Evolutionary conservation across 1,140 invertebrate species (phyloP).

Genomic region (Arctopsyche grandis): DNA sequence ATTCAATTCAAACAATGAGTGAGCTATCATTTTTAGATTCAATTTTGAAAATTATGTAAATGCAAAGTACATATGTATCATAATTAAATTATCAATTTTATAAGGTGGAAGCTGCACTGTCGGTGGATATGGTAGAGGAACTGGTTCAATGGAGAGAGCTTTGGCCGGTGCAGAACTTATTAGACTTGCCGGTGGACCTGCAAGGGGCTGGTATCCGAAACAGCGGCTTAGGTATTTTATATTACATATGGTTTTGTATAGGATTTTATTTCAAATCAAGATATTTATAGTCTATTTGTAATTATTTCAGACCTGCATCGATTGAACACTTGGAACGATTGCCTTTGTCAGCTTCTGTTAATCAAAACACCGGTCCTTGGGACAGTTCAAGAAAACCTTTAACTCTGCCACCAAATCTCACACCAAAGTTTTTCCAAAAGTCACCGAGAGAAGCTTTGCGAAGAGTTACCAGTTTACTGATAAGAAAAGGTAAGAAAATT

Average conservation of each 20-base stretch:
- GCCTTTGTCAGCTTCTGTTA: constrained; percentile 64
- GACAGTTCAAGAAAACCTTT: constrained; percentile 75
- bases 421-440: constrained; percentile 85
- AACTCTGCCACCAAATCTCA: constrained; percentile 84
- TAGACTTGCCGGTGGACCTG: constrained; percentile 79
- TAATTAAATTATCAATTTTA: constrained; percentile 14
- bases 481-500: constrained; percentile 77
- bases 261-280: neutral
- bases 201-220: constrained; percentile 84
- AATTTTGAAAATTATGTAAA: constrained; percentile 19
- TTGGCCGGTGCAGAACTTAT: constrained; percentile 80
- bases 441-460: constrained; percentile 84
- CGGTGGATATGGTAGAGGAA: constrained; percentile 73
- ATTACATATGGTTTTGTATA: neutral
- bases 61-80: neutral
- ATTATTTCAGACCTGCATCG: constrained; percentile 73
- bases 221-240: constrained; percentile 66
- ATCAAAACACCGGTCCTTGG: constrained; percentile 65
- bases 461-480: constrained; percentile 86
- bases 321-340: constrained; percentile 84
- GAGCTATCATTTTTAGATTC: constrained; percentile 35
- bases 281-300: neutral
- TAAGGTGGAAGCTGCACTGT: constrained; percentile 65
- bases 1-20: constrained; percentile 69
- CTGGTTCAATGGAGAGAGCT: constrained; percentile 70